Conservation (phyloP, 2,888 invertebrate genomes). For the Stegana nigrithorax region DNA sequence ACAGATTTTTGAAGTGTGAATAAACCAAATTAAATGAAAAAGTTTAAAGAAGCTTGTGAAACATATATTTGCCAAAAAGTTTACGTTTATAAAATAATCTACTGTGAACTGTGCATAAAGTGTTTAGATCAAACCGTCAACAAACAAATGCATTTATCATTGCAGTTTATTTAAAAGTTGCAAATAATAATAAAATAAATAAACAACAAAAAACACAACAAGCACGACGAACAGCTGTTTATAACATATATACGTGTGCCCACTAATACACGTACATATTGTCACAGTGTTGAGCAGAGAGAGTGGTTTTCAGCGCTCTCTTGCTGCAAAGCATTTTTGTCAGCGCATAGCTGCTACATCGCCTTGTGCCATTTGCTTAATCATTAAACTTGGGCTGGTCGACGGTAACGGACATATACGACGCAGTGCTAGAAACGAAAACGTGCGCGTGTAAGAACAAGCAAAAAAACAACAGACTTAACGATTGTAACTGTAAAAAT, state of each 20-base stretch:
- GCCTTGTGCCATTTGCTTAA: not conserved
- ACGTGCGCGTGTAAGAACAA: constrained; percentile 38
- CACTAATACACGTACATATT: not conserved
- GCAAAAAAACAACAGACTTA: constrained; percentile 14
- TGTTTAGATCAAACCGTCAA: not conserved
- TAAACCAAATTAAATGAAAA: too few relatives aligned
- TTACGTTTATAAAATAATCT: too few relatives aligned
- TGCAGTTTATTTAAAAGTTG: too few relatives aligned
- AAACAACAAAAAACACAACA: constrained; percentile 2
- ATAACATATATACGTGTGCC: not conserved
- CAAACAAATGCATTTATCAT: too few relatives aligned
- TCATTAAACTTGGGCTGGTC: constrained; percentile 27
- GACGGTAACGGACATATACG: constrained; percentile 43
- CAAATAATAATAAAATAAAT: not conserved
- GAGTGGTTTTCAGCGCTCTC: constrained; percentile 1
- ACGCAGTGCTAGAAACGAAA: constrained; percentile 37
- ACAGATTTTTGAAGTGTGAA: too few relatives aligned
- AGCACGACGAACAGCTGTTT: constrained; percentile 22
- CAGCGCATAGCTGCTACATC: not conserved
- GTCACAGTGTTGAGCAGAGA: constrained; percentile 12
- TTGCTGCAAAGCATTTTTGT: not conserved
- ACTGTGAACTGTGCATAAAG: too few relatives aligned
- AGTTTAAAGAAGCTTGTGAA: too few relatives aligned
- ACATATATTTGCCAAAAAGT: too few relatives aligned
- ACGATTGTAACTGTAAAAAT: constrained; percentile 14